Conservation (phyloP, 2,797 vertebrate species). For the Pteropus rufus region DNA sequence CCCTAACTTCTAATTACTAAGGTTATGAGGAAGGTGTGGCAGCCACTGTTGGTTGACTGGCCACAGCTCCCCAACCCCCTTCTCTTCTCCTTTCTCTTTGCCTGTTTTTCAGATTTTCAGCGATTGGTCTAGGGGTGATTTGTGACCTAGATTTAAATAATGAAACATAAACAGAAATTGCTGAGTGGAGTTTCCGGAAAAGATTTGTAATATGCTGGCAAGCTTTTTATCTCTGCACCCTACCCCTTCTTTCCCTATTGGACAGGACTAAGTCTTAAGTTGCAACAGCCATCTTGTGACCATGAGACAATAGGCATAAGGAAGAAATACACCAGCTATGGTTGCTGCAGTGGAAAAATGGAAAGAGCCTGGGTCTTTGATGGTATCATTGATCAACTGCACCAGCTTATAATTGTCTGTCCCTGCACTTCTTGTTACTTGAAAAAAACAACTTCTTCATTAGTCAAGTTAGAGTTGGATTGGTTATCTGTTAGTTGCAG, state of each 20-base stretch:
- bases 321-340: not conserved
- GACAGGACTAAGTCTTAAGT: not conserved
- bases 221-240: not conserved
- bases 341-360: not conserved
- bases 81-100: not conserved
- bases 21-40: not conserved
- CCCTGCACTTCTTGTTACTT: not conserved
- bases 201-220: not conserved
- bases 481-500: not conserved
- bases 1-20: not conserved
- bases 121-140: not conserved
- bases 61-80: not conserved
- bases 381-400: not conserved
- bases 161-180: slow-evolving; percentile 6
- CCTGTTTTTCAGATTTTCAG: not conserved
- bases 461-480: not conserved
- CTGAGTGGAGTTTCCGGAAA: slow-evolving; percentile 3
- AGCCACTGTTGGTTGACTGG: not conserved
- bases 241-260: not conserved
- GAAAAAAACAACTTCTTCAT: slow-evolving; percentile 26
- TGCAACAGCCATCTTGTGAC: not conserved
- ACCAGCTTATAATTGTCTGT: not conserved
- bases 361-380: not conserved
- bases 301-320: not conserved
- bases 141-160: slow-evolving; percentile 18